Percentiles rank a stretch among this genome's conserved stretches.
These are phyloP conservation scores for Brenthis hecate DNA, from an alignment of 2,888 invertebrate genomes.

Conservation along the genomic window DNA sequence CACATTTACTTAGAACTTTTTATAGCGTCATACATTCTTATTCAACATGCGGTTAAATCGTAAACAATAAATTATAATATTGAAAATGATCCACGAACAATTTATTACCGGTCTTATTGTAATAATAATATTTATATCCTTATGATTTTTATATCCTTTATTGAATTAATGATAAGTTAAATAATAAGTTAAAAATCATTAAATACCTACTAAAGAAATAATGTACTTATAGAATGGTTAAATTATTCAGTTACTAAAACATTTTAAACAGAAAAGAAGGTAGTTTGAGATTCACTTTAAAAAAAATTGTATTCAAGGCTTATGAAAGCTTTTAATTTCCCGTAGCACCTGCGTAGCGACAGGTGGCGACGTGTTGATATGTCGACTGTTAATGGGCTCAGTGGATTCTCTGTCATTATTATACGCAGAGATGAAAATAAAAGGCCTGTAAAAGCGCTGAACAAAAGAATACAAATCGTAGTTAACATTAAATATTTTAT, in stretches of 20 bases:
- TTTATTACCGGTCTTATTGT: too few species aligned
- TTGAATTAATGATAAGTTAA: too few species aligned
- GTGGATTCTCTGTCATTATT: conserved; percentile 25
- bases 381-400: conserved; percentile 26
- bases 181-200: too few species aligned
- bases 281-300: conserved; percentile 26
- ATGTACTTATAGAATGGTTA: conserved; percentile 42
- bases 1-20: conserved; percentile 32
- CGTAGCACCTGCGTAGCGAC: conserved; percentile 26
- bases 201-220: not conserved
- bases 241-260: too few species aligned
- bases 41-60: conserved; percentile 43
- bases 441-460: conserved; percentile 5
- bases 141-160: too few species aligned
- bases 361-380: conserved; percentile 31
- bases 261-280: conserved; percentile 19
- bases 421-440: conserved; percentile 19
- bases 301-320: conserved; percentile 31
- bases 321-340: conserved; percentile 37
- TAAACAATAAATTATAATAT: conserved; percentile 54
- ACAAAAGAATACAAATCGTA: conserved; percentile 6
- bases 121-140: too few species aligned
- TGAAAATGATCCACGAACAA: conserved; percentile 44
- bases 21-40: conserved; percentile 33
- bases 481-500: not conserved